phyloP scores from a whole-genome alignment of 2,113 vertebrate genomes.

The Crocuta crocuta region DNA sequence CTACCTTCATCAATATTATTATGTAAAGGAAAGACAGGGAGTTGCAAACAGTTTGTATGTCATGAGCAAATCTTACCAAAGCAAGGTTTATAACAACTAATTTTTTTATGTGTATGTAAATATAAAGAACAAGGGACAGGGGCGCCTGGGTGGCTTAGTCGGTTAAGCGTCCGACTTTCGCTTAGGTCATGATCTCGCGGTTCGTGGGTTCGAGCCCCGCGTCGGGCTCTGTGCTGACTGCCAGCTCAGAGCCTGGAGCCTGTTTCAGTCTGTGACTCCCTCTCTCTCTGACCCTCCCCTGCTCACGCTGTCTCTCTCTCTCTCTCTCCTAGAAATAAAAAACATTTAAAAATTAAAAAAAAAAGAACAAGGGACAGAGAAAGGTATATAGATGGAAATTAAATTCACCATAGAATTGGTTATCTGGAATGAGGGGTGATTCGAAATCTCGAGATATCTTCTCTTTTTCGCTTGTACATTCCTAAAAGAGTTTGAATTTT shows the following conservation, averaged over 20 bases:
- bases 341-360: too few relatives aligned
- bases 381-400: neutral
- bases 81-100: neutral
- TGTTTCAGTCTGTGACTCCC: too few relatives aligned
- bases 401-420: neutral
- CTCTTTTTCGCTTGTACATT: neutral
- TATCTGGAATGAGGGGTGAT: neutral
- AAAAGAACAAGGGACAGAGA: neutral
- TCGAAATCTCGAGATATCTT: neutral
- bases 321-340: too few relatives aligned
- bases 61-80: constrained; percentile 21
- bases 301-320: too few relatives aligned
- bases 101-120: constrained; percentile 5
- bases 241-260: too few relatives aligned
- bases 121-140: neutral
- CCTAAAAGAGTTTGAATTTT: neutral
- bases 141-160: too few relatives aligned
- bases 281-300: too few relatives aligned
- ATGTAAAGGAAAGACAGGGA: neutral
- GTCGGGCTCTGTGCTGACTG: too few relatives aligned
- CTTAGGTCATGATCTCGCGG: too few relatives aligned
- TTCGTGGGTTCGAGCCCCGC: too few relatives aligned
- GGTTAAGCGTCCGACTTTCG: too few relatives aligned
- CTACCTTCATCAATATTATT: neutral
- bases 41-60: neutral